phyloP scores from a whole-genome alignment of 2,888 invertebrate genomes.

The Campoplex capitator region DNA sequence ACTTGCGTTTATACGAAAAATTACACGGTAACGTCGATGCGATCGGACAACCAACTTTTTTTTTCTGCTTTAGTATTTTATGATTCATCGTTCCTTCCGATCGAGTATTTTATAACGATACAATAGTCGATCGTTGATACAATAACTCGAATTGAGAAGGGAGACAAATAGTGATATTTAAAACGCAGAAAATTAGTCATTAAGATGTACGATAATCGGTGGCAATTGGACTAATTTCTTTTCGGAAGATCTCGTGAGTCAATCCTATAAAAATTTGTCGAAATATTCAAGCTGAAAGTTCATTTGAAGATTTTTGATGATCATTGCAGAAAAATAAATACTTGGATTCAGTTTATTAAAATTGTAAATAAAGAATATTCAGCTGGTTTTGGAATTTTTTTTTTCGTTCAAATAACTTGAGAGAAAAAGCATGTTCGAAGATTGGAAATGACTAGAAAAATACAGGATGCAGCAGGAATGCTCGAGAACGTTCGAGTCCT shows the following conservation, averaged over 20 bases:
- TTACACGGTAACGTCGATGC: not conserved
- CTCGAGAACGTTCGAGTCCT: not conserved
- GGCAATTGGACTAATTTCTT: not conserved
- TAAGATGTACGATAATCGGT: not conserved
- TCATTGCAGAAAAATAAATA: not conserved
- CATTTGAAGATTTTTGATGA: too few species aligned
- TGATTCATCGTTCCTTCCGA: not conserved
- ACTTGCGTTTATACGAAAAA: slow-evolving; percentile 21
- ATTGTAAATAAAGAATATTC: not conserved
- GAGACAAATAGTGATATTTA: not conserved
- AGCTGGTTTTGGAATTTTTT: not conserved
- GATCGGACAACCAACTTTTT: slow-evolving; percentile 1
- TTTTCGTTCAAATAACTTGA: not conserved
- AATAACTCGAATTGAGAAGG: not conserved
- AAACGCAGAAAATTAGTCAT: not conserved
- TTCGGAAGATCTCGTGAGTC: not conserved
- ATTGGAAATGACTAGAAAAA: not conserved
- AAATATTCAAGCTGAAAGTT: not conserved
- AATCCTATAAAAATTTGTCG: not conserved
- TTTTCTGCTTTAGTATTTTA: not conserved
- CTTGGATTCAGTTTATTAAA: not conserved
- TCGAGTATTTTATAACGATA: not conserved
- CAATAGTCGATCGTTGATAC: not conserved
- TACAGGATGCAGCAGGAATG: not conserved
- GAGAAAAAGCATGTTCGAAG: not conserved